Base-by-base conservation (phyloP, 53 echinoderm and acorn worm species). In the Stichopus horrens region DNA sequence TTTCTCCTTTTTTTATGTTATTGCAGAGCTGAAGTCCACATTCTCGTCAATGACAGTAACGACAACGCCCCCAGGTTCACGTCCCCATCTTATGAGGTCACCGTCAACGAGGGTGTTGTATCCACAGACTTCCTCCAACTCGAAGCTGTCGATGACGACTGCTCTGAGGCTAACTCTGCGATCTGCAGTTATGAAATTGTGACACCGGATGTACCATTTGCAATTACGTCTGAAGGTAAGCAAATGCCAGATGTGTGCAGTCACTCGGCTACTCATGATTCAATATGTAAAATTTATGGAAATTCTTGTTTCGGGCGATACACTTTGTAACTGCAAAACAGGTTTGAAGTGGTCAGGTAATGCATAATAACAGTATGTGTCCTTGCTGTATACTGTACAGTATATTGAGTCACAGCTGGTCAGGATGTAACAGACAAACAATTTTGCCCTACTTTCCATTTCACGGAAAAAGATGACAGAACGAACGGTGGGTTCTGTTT, bases 171-270 rank as follows among this genome's bases (percentile, higher is more conserved):
- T 23, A 96, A 92, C 89, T 94, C 96, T 5, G 90, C 90, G n/a
- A 94, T 98, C 18, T 98, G 98, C 63, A 92, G 93, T 79, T 98
- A 98, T 71, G 95, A 95, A 67, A 96, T 98, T 53, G 86, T 89
- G 19, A 93, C 95, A 57, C 90, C 93, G 0, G 94, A 94, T 75
- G 94, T 96, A 21, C 98, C 96, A 16, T 98, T 98, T 74, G 82
- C 90, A 56, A 91, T 98, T 7, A 88, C 91, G 63, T 91, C 90
- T 57, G 90, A 94, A 89, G 98, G 98, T 98, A 91, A 89, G 63
- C 63, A 63, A 16, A 9, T 6, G 63, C 63, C 63, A 63, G 10
- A 63, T 63, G 16, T 63, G 16, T 63, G 63, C 63, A 6, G 63
- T 37, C 37, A 37, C 37, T 37, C 2, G 37, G 37, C 37, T 37